A percentile compares a stretch with the other conserved stretches of the same genome.
Evolutionary conservation across 1,140 invertebrate species (phyloP).

Genomic region (Drosophila kikkawai): DNA sequence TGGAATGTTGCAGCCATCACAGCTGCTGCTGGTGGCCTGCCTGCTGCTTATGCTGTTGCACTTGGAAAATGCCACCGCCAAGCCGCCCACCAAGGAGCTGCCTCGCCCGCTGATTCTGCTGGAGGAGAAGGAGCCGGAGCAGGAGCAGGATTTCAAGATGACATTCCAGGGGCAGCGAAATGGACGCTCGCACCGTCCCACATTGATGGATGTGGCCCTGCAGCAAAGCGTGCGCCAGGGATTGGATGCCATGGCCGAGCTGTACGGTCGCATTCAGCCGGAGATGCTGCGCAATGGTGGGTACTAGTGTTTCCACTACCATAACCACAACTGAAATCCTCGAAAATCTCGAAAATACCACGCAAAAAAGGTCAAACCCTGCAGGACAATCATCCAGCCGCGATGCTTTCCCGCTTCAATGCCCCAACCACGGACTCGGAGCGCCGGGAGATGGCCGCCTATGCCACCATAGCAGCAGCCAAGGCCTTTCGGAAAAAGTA

Average conservation of each 20-base stretch:
- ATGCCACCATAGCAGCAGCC: slow-evolving; percentile 77
- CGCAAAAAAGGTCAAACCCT: slow-evolving; percentile 72
- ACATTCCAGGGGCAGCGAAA: slow-evolving; percentile 36
- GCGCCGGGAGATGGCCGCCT: slow-evolving; percentile 77
- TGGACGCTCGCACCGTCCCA: slow-evolving; percentile 64
- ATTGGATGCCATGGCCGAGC: slow-evolving; percentile 77
- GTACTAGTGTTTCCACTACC: slow-evolving; percentile 18
- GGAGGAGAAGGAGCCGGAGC: slow-evolving; percentile 9
- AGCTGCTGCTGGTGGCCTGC: slow-evolving; percentile 19
- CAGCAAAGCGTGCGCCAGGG: slow-evolving; percentile 79
- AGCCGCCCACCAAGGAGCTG: slow-evolving; percentile 61
- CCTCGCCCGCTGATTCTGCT: slow-evolving; percentile 47
- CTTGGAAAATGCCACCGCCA: slow-evolving; percentile 33
- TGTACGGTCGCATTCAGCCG: slow-evolving; percentile 79
- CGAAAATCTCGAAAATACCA: slow-evolving; percentile 26
- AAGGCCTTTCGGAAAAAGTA: slow-evolving; percentile 84
- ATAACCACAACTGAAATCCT: slow-evolving; percentile 24
- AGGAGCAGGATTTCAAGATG: slow-evolving; percentile 9
- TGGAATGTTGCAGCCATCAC: slow-evolving; percentile 52
- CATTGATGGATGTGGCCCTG: slow-evolving; percentile 79
- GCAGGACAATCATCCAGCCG: slow-evolving; percentile 81
- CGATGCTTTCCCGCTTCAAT: slow-evolving; percentile 79
- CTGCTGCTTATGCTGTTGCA: slow-evolving; percentile 11
- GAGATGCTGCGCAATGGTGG: slow-evolving; percentile 81
- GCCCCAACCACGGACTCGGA: slow-evolving; percentile 69